A percentile compares a stretch with the other conserved stretches of the same genome.
These are phyloP conservation scores for Phalera bucephala DNA, from an alignment of 2,888 invertebrate genomes.

Conservation along the genomic window DNA sequence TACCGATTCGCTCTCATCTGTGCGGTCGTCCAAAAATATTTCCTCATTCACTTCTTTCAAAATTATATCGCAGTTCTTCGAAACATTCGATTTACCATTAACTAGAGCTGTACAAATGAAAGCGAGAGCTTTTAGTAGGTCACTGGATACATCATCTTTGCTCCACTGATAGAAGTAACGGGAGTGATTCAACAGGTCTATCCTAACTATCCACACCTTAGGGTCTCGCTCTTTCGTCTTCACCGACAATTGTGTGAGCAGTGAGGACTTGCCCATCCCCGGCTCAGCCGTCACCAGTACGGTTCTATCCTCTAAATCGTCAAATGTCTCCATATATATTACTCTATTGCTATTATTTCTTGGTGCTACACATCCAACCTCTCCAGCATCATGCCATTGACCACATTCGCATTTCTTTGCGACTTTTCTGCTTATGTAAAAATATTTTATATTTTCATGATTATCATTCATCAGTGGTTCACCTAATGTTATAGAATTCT, in stretches of 20 bases:
- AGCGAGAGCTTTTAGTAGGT: conserved; percentile 1
- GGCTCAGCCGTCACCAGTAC: conserved; percentile 3
- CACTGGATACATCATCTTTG: background rate
- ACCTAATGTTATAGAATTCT: no score
- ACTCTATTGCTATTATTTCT: no score
- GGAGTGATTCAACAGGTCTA: conserved; percentile 6
- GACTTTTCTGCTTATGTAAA: no score
- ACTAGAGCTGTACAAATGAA: conserved; percentile 4
- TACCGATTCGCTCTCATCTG: background rate
- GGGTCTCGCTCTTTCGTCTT: conserved; percentile 4
- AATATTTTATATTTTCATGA: no score
- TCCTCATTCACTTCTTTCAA: background rate
- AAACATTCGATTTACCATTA: background rate
- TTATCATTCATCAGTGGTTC: no score
- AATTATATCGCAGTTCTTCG: background rate
- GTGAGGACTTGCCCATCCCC: conserved; percentile 11
- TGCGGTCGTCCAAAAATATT: background rate
- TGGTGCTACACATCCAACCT: no score
- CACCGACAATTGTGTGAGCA: conserved; percentile 9
- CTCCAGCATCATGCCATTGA: no score
- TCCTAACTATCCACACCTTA: conserved; percentile 3
- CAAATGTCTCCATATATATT: conserved; percentile 1
- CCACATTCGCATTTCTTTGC: no score
- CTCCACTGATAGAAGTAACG: conserved; percentile 6
- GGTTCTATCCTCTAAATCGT: background rate